Evolutionary conservation across 2,797 vertebrate species (phyloP), one percentile per base, ranked within the genome.

Genomic region (Cyclura pinguis): DNA sequence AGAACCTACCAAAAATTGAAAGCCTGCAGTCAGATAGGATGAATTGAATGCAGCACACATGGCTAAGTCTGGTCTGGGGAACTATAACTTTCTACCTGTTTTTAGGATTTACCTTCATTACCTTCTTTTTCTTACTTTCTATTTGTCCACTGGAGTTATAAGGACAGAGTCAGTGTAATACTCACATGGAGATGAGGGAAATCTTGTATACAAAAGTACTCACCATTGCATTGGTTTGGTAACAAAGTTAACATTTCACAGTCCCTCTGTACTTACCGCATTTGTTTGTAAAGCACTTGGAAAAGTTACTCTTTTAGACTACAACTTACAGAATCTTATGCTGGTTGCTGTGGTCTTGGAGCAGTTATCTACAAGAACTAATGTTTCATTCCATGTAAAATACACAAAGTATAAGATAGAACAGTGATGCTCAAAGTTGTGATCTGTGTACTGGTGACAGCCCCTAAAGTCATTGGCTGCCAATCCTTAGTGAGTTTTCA

Each of bases 121-220:
- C 24, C n/a, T 82, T 57, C 91, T 72, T 92, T 90, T 77, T 22
- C 86, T 83, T 92, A 69, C 57, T 83, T 86, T 47, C 91, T 47
- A 0, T 94, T 94, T 92, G 92, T 76, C 76, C 83, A 42, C 22
- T 29, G 22, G 42, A 18, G 89, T 89, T 35, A 52, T n/a, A 67
- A 42, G 22, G 35, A 47, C 38, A 50, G 80, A 62, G 87, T 69
- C 83, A 77, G 10, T 69, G 62, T 2, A 59, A 32, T n/a, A 20
- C 50, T 90, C 27, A 22, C 27, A 47, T 69, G 50, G 6, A 85
- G 38, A 35, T 1, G 0, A 77, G 85, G 47, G 7, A 83, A 16
- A 27, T 77, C 87, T 38, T 35, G 59, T 38, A 76, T 64, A 24
- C 55, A 42, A 20, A 69, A 52, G 24, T 1, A 10, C 29, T 38